A percentile compares a stretch with the other conserved stretches of the same genome.
Conservation (phyloP, 2,888 invertebrate species). For the Pseudoips prasinana region DNA sequence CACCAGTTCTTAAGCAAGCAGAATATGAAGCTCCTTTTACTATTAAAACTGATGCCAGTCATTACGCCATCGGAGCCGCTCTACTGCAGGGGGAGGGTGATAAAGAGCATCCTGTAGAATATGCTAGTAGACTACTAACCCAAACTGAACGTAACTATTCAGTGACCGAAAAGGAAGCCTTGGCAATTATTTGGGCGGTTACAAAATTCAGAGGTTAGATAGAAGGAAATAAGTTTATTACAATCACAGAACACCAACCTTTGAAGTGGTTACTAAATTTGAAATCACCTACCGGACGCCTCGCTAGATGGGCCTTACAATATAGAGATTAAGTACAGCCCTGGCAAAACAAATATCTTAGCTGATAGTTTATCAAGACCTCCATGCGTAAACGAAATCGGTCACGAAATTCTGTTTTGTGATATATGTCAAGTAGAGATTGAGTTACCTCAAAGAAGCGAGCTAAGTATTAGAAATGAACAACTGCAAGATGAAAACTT, state of each 20-base stretch:
- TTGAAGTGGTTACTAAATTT: constrained; percentile 50
- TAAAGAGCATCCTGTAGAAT: too few species aligned
- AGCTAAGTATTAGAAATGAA: neutral
- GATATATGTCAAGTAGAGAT: constrained; percentile 5
- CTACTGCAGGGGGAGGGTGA: constrained; percentile 16
- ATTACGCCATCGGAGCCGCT: constrained; percentile 14
- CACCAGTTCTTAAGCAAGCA: constrained; percentile 6
- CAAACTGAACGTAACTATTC: too few species aligned
- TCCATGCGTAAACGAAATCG: neutral
- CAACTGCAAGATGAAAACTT: constrained; percentile 3
- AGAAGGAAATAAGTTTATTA: constrained; percentile 36
- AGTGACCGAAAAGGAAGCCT: too few species aligned
- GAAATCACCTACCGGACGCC: constrained; percentile 46
- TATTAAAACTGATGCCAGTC: constrained; percentile 11
- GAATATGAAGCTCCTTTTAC: constrained; percentile 4
- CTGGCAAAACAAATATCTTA: constrained; percentile 45
- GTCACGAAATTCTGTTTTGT: too few species aligned
- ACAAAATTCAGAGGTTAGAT: constrained; percentile 39
- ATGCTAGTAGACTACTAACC: constrained; percentile 27
- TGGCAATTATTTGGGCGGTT: too few species aligned
- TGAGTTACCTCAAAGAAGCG: neutral
- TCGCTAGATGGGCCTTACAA: constrained; percentile 59
- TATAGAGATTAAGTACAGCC: constrained; percentile 44
- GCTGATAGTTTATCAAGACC: constrained; percentile 37
- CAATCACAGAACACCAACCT: constrained; percentile 60